Evolutionary conservation across 37 sponge, comb jelly and placozoan genomes (phyloP).

Genomic region (Crambe crambe): DNA sequence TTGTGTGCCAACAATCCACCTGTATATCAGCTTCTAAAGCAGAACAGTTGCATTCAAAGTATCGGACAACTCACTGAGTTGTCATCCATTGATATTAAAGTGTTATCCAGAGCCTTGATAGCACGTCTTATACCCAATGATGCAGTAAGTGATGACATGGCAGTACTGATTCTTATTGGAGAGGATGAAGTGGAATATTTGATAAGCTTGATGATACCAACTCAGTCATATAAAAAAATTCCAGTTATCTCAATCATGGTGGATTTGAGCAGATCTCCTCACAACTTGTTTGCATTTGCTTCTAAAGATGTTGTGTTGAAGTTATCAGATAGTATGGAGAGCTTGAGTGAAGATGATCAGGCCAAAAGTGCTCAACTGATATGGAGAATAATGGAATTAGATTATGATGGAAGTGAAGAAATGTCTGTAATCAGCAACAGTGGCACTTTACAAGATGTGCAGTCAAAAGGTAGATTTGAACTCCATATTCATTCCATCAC

Average conservation of each 20-base stretch:
- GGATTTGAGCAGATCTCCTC: slow-evolving; percentile 5
- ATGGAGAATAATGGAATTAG: slow-evolving; percentile 7
- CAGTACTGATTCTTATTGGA: neutral
- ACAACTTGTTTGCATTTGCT: neutral
- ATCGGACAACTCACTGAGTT: neutral
- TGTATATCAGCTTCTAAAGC: neutral
- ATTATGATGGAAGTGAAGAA: slow-evolving; percentile 1
- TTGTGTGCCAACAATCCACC: neutral
- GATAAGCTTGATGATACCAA: neutral
- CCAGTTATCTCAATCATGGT: neutral
- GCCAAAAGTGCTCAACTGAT: neutral
- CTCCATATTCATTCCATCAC: no score
- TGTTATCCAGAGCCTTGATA: neutral
- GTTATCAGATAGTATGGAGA: slow-evolving; percentile 10
- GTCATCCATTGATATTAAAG: neutral
- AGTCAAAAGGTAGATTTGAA: no score
- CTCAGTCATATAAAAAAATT: neutral
- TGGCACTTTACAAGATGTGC: neutral
- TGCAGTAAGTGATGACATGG: slow-evolving; percentile 3
- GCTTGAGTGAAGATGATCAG: slow-evolving; percentile 6
- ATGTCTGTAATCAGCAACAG: neutral
- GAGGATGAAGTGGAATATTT: slow-evolving; percentile 6
- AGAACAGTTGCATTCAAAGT: neutral
- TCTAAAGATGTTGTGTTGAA: neutral
- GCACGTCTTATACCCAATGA: slow-evolving; percentile 1